These are phyloP conservation scores for Larimichthys crocea DNA, from an alignment of 2,113 vertebrate genomes.

Conservation along the genomic window DNA sequence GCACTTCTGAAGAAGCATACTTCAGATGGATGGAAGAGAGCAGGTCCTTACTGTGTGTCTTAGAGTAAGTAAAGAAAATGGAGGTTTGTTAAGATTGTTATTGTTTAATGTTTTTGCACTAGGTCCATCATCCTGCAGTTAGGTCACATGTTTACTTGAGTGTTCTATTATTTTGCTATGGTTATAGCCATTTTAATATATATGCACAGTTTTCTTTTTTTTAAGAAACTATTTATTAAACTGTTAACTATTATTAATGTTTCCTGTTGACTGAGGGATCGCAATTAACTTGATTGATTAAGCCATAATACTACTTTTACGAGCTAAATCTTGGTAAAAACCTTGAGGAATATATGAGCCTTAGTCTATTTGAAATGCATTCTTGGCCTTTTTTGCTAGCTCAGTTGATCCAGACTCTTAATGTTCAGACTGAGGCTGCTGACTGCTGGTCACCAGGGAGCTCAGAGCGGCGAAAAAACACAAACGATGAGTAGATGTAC, in stretches of 20 bases:
- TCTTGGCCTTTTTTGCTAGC: conserved; percentile 22
- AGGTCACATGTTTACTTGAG: no score
- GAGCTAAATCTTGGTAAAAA: conserved; percentile 4
- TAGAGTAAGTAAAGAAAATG: background rate
- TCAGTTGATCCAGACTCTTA: conserved; percentile 48
- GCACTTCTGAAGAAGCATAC: background rate
- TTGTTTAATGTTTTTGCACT: background rate
- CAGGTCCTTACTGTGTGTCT: background rate
- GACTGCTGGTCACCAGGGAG: conserved; percentile 60
- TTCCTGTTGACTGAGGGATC: background rate
- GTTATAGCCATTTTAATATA: no score
- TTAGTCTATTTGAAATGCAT: background rate
- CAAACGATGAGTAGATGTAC: conserved; percentile 34
- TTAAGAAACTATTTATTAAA: background rate
- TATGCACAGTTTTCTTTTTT: background rate
- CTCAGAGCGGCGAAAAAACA: conserved; percentile 17
- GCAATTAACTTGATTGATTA: conserved; percentile 10
- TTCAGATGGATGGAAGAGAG: background rate
- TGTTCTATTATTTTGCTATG: no score
- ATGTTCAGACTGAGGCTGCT: conserved; percentile 35
- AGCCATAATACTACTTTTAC: background rate
- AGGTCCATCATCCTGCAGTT: no score
- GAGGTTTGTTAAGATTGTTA: background rate
- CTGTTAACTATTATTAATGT: background rate
- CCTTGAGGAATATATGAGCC: conserved; percentile 20